phyloP scores from a whole-genome alignment of 2,797 vertebrate genomes.

The Hafferia zeledoni region DNA sequence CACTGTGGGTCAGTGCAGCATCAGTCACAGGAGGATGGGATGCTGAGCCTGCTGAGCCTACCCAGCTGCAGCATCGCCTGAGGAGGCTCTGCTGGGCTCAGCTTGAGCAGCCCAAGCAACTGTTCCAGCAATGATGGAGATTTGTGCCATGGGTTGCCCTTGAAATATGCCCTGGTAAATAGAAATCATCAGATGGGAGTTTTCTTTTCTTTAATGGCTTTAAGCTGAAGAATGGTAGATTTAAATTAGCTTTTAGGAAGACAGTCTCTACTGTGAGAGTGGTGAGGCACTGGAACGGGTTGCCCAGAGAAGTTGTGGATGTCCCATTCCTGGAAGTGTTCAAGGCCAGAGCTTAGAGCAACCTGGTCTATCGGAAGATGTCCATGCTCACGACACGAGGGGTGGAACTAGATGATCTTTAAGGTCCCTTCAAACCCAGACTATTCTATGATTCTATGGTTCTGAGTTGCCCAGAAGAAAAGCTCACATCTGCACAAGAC shows the following conservation, averaged over 20 bases:
- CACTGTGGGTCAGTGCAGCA: accelerated
- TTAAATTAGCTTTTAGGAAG: not conserved
- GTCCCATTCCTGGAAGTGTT: not conserved
- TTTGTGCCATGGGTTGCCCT: not conserved
- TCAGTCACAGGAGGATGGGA: accelerated
- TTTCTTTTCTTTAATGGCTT: not conserved
- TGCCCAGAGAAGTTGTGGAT: not conserved
- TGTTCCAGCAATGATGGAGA: not conserved
- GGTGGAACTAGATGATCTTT: not conserved
- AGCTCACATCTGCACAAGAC: not conserved
- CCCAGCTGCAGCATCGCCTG: not conserved
- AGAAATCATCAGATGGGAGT: not conserved
- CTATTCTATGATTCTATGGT: not conserved
- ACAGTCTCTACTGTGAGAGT: not conserved
- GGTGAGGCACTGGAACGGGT: not conserved
- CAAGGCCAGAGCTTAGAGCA: not conserved
- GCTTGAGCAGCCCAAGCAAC: not conserved
- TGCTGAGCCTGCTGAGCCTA: not conserved
- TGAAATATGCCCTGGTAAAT: not conserved
- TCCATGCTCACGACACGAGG: not conserved
- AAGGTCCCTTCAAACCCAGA: not conserved
- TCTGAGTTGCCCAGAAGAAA: not conserved
- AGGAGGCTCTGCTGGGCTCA: accelerated
- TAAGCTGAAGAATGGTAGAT: not conserved
- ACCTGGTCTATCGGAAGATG: not conserved